These are phyloP conservation scores for Cylas formicarius DNA, from an alignment of 1,140 invertebrate genomes.

Conservation along the genomic window DNA sequence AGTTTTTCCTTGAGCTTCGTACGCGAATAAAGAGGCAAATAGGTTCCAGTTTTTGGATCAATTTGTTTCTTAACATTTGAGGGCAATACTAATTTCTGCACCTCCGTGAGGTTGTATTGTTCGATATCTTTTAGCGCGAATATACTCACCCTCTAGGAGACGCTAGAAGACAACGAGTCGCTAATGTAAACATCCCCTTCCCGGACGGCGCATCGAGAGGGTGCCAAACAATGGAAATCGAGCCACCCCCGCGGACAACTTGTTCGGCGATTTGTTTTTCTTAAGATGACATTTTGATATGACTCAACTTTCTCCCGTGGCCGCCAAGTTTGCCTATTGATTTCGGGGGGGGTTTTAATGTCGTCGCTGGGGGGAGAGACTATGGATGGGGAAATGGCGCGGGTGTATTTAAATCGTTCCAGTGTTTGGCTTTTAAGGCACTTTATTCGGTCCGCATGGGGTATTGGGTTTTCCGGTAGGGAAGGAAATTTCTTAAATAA, in stretches of 20 bases:
- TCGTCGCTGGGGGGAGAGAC: conserved; percentile 1
- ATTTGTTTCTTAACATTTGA: too few relatives aligned
- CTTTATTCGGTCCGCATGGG: conserved; percentile 15
- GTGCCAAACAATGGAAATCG: conserved; percentile 16
- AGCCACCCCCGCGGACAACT: conserved; percentile 11
- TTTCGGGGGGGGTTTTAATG: conserved; percentile 22
- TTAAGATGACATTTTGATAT: conserved; percentile 36
- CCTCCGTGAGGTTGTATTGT: too few relatives aligned
- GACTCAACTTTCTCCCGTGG: conserved; percentile 23
- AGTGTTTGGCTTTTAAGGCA: conserved; percentile 20
- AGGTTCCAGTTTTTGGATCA: too few relatives aligned
- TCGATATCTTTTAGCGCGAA: too few relatives aligned
- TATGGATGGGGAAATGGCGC: conserved; percentile 19
- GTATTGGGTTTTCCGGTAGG: conserved; percentile 8
- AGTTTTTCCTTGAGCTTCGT: too few relatives aligned
- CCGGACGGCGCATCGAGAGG: too few relatives aligned
- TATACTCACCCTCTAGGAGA: too few relatives aligned
- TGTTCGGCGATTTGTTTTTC: conserved; percentile 32
- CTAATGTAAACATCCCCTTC: too few relatives aligned
- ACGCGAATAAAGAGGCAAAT: too few relatives aligned
- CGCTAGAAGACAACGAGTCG: too few relatives aligned
- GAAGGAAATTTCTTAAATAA: conserved; percentile 9
- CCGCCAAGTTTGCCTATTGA: conserved; percentile 23
- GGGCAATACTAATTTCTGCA: too few relatives aligned
- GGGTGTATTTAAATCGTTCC: conserved; percentile 22